Evolutionary conservation across 2,113 vertebrate species (phyloP), one percentile per base, ranked within the genome.

Genomic region (Hippocampus comes): DNA sequence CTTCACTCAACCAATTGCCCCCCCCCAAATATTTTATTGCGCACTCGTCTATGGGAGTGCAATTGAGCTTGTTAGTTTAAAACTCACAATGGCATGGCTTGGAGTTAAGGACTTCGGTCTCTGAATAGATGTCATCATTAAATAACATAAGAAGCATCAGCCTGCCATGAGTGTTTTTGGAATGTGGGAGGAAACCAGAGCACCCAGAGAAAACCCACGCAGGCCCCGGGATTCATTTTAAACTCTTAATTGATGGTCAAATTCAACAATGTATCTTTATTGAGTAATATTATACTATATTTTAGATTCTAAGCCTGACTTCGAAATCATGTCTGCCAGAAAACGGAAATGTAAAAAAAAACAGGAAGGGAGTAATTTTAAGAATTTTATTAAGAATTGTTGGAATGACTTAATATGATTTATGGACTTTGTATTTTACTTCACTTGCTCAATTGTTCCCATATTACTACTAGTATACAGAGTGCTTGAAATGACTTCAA

Each of bases 1-100:
- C 61, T 23, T 89, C 88, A 91, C 91, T 92, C 91, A 92, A 92
- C 84, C 89, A 92, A 93, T 92, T 93, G 93, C 93, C 34, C 34
- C 34, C 34, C 30, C 30, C 30, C 30, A 82, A 89, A 92, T 89
- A 91, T 91, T 88, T 91, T 87, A 91, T 84, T 90, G 89, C 89
- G 84, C 87, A 75, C 69, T 88, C 86, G 86, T 43, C 86, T 7
- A 21, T 18, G 0, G 81, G 84, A 86, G 89, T 38, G 34, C 34
- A 38, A 38, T 38, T 38, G 34, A 38, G 34, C 34, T 46, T 46
- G 43, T 14, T 15, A 46, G 12, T 46, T 46, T 46, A 46, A 46
- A 46, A 46, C 43, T 46, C 43, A 46, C 14, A 38, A 38, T 38
- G 34, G 6, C 34, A 38, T 56, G 21, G n/a, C 23, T 56, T 56